Conservation (phyloP, 23 tunicate species). For the Trididemnum nubilum region DNA sequence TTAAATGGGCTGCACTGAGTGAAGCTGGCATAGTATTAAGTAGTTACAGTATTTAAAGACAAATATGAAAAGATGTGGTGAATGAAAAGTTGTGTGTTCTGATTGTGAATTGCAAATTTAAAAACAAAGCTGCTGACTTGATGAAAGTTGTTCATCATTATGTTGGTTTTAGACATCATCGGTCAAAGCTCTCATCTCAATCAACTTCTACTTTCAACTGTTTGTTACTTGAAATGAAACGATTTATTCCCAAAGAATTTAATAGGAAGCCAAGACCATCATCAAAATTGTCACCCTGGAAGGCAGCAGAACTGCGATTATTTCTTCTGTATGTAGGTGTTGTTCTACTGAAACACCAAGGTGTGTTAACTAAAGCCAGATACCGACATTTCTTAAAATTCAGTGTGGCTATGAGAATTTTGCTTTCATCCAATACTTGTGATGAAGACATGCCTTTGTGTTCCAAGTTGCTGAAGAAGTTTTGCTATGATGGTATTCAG, state of each 20-base stretch:
- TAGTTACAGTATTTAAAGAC: too few species aligned
- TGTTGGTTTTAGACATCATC: constrained; percentile 6
- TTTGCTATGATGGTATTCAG: constrained; percentile 15
- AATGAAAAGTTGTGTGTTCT: too few species aligned
- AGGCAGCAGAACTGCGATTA: constrained; percentile 45
- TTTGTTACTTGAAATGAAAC: not conserved
- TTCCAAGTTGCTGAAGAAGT: constrained; percentile 21
- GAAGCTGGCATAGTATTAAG: too few species aligned
- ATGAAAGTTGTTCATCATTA: too few species aligned
- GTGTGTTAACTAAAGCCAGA: not conserved
- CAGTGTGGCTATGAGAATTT: constrained; percentile 20
- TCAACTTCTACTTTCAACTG: not conserved
- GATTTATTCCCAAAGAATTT: constrained; percentile 39
- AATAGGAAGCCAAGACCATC: constrained; percentile 42
- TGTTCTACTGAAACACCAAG: constrained; percentile 5
- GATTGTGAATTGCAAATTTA: too few species aligned
- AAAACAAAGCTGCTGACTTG: too few species aligned
- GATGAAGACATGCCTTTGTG: not conserved
- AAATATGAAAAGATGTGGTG: too few species aligned
- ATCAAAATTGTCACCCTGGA: constrained; percentile 38
- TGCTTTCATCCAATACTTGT: not conserved
- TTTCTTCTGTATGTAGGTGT: constrained; percentile 37
- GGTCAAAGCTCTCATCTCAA: not conserved
- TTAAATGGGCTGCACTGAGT: too few species aligned
- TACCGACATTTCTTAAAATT: constrained; percentile 38